Conservation (phyloP, 2,888 invertebrate genomes). For the Pogonocherus hispidulus region DNA sequence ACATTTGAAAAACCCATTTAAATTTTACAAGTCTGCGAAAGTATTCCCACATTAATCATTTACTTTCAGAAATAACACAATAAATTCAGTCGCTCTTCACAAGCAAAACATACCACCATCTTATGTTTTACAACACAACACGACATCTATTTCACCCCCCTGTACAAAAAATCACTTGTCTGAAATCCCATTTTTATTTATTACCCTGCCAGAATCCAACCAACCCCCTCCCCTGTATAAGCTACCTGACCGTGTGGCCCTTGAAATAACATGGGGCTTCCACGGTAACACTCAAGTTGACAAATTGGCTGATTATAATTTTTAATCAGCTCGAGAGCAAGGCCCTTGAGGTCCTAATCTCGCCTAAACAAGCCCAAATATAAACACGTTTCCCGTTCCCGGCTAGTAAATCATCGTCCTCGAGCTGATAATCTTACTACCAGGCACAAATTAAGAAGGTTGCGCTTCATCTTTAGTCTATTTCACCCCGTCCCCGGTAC, state of each 20-base stretch:
- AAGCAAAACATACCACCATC: background rate
- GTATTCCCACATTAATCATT: no score
- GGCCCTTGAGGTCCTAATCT: slow-evolving; percentile 54
- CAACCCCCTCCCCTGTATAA: slow-evolving; percentile 26
- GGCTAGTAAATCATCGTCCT: slow-evolving; percentile 58
- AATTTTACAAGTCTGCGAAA: no score
- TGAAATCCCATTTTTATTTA: slow-evolving; percentile 39
- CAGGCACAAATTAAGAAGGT: slow-evolving; percentile 60
- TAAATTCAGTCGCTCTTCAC: background rate
- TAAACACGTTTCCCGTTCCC: slow-evolving; percentile 62
- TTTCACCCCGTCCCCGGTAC: slow-evolving; percentile 43
- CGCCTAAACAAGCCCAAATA: slow-evolving; percentile 53
- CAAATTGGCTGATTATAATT: slow-evolving; percentile 67
- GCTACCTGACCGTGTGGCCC: slow-evolving; percentile 46
- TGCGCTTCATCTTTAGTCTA: slow-evolving; percentile 46
- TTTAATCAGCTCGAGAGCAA: slow-evolving; percentile 60
- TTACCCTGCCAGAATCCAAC: slow-evolving; percentile 35
- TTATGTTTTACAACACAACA: slow-evolving; percentile 35
- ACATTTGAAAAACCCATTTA: no score
- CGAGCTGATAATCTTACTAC: slow-evolving; percentile 55
- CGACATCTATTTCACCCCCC: slow-evolving; percentile 42
- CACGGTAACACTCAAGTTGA: slow-evolving; percentile 62
- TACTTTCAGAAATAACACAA: no score
- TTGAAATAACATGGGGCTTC: slow-evolving; percentile 42
- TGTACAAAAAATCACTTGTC: slow-evolving; percentile 46